phyloP scores from a whole-genome alignment of 2,113 vertebrate genomes.

The Aramus guarauna region DNA sequence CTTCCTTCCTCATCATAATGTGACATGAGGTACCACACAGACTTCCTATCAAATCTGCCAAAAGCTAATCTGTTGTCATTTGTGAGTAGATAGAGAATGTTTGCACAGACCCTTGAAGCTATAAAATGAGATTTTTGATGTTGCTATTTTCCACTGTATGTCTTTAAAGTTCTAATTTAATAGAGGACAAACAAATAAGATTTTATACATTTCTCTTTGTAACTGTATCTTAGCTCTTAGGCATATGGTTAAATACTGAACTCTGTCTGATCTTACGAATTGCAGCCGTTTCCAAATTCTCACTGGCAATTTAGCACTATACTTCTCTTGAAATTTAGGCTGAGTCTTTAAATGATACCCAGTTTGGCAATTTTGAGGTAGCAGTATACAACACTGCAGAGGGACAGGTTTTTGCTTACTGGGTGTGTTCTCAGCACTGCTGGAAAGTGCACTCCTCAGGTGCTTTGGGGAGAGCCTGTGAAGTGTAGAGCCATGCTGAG shows the following conservation, averaged over 20 bases:
- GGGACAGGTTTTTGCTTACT: not conserved
- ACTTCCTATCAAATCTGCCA: not conserved
- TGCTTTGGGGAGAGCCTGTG: not conserved
- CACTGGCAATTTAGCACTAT: not conserved
- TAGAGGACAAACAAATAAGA: not conserved
- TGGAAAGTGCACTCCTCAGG: not conserved
- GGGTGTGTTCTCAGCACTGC: not conserved
- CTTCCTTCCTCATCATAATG: not conserved
- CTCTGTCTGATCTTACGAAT: not conserved
- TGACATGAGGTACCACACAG: not conserved
- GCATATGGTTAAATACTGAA: not conserved
- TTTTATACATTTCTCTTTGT: not conserved
- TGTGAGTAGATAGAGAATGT: not conserved
- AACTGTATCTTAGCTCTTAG: not conserved
- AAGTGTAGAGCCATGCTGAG: not conserved
- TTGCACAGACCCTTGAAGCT: not conserved
- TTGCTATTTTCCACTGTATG: not conserved
- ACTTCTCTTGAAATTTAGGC: not conserved
- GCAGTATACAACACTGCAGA: not conserved
- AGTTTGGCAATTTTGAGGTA: not conserved
- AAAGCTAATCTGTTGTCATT: not conserved
- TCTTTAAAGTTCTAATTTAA: not conserved
- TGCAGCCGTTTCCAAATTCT: not conserved
- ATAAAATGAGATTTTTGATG: not conserved
- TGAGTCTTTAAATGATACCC: not conserved